These are phyloP conservation scores for Neoaliturus tenellus DNA, from an alignment of 2,888 invertebrate species.

Conservation along the genomic window DNA sequence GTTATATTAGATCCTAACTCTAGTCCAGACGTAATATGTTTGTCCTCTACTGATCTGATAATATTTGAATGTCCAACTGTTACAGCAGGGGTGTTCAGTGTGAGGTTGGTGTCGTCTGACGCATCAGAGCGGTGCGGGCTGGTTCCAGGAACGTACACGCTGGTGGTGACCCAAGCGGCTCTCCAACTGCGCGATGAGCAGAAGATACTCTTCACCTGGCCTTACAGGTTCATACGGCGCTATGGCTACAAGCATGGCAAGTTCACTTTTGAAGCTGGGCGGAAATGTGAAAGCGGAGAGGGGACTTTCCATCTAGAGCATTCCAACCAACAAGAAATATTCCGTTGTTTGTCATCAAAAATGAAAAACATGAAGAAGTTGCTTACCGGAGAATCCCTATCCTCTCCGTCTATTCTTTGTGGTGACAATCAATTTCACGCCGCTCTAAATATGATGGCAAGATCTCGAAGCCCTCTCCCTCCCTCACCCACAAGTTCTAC, in stretches of 20 bases:
- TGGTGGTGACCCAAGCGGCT: constrained; percentile 85
- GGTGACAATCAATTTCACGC: constrained; percentile 86
- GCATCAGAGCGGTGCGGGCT: constrained; percentile 86
- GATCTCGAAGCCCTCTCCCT: constrained; percentile 88
- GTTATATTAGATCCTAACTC: too few relatives aligned
- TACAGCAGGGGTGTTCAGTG: constrained; percentile 81
- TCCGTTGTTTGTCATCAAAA: constrained; percentile 86
- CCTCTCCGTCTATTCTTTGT: constrained; percentile 72
- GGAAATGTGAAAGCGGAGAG: constrained; percentile 91
- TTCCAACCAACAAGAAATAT: constrained; percentile 89
- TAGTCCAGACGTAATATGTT: too few relatives aligned
- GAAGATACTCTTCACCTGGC: constrained; percentile 84
- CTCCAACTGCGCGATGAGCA: constrained; percentile 84
- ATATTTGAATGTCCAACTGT: constrained; percentile 22
- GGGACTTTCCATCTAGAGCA: constrained; percentile 89
- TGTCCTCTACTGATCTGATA: too few relatives aligned
- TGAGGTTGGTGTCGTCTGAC: constrained; percentile 85
- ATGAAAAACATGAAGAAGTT: constrained; percentile 93
- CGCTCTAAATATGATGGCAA: constrained; percentile 86
- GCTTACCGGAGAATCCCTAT: constrained; percentile 81
- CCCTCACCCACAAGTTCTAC: constrained; percentile 77
- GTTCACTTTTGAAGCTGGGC: constrained; percentile 92
- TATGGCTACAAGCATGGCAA: constrained; percentile 92
- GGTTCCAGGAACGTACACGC: constrained; percentile 82
- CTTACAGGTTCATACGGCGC: constrained; percentile 87